Percentiles rank a stretch among this genome's conserved stretches.
phyloP scores from a whole-genome alignment of 2,888 invertebrate species.

The Coremacera marginata region DNA sequence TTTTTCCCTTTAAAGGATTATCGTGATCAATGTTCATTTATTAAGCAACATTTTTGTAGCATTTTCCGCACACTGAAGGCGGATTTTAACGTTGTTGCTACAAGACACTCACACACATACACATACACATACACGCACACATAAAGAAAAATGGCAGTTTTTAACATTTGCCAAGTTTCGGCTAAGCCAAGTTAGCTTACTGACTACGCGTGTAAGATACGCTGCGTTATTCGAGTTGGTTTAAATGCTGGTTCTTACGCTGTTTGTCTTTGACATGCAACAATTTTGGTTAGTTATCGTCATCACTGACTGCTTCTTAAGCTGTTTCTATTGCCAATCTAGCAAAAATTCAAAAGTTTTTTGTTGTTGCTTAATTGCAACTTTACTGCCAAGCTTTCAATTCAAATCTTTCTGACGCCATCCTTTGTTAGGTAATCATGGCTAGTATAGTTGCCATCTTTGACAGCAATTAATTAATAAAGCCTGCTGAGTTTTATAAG shows the following conservation, averaged over 20 bases:
- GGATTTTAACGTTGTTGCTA: not conserved
- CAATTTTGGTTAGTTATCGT: not conserved
- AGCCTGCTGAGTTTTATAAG: constrained; percentile 23
- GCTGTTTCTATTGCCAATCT: too few relatives aligned
- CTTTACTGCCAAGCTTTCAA: too few relatives aligned
- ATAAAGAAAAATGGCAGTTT: not conserved
- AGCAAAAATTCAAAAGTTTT: too few relatives aligned
- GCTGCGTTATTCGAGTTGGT: not conserved
- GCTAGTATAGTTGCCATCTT: constrained; percentile 29
- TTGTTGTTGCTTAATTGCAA: too few relatives aligned
- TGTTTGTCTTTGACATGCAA: not conserved
- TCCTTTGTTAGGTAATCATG: constrained; percentile 4
- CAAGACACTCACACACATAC: too few relatives aligned
- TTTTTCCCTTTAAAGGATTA: constrained; percentile 16
- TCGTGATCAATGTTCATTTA: constrained; percentile 2
- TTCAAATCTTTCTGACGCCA: not conserved
- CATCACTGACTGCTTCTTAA: not conserved
- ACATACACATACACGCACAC: too few relatives aligned
- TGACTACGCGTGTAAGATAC: not conserved
- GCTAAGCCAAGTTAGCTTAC: not conserved
- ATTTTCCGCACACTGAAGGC: not conserved
- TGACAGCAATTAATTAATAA: constrained; percentile 33
- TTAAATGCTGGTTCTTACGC: not conserved
- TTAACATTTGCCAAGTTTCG: not conserved
- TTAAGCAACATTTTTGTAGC: constrained; percentile 11